These are phyloP conservation scores for Eristalis arbustorum DNA, from an alignment of 2,888 invertebrate species.

Conservation along the genomic window DNA sequence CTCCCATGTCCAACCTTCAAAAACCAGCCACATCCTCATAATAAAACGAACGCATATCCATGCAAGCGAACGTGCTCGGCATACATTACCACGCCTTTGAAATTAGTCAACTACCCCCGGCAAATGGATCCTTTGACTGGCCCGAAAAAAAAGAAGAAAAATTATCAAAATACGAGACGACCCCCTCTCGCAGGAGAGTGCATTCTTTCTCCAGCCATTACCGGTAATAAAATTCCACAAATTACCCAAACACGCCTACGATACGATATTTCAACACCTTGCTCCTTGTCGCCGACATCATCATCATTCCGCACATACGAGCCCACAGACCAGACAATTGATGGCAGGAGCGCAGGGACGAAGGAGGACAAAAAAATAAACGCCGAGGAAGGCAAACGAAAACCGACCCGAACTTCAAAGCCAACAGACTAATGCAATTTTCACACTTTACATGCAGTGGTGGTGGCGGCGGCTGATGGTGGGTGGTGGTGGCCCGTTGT, in stretches of 20 bases:
- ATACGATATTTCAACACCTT: not conserved
- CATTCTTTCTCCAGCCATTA: constrained; percentile 34
- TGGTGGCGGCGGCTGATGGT: not conserved
- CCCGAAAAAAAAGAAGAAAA: no score
- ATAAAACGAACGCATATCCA: not conserved
- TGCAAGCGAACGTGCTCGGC: not conserved
- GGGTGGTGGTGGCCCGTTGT: not conserved
- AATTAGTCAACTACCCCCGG: not conserved
- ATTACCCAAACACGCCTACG: constrained; percentile 48
- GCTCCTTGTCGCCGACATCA: constrained; percentile 15
- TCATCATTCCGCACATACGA: constrained; percentile 32
- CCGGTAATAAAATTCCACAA: constrained; percentile 45
- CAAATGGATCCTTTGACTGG: constrained; percentile 26
- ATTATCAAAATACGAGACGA: not conserved
- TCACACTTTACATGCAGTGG: constrained; percentile 63
- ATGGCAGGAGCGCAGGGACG: not conserved
- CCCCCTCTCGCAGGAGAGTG: constrained; percentile 8
- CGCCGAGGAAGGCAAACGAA: not conserved
- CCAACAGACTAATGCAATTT: constrained; percentile 65
- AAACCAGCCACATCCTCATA: not conserved
- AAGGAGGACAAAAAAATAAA: not conserved
- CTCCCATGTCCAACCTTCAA: not conserved
- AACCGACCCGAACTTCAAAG: constrained; percentile 54
- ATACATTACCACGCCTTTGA: not conserved
- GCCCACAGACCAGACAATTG: constrained; percentile 15